A percentile compares a stretch with the other conserved stretches of the same genome.
Conservation (phyloP, 2,797 vertebrate genomes). For the Cirrhinus mrigala region DNA sequence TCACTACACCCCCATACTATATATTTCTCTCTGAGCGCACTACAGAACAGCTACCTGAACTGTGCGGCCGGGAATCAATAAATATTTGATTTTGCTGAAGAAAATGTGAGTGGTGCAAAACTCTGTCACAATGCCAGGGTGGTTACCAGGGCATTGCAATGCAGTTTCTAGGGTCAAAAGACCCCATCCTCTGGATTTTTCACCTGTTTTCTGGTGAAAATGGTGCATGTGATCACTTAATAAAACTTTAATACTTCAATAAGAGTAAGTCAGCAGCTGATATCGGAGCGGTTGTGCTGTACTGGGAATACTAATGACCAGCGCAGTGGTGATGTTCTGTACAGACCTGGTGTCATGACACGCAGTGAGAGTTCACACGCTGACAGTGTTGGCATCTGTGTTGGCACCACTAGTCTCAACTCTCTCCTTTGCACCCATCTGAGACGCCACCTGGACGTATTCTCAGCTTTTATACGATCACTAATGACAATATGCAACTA, state of each 20-base stretch:
- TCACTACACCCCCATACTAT: constrained; percentile 57
- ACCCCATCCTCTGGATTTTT: background rate
- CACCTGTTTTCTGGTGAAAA: background rate
- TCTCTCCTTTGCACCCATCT: constrained; percentile 54
- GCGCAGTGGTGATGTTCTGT: constrained; percentile 55
- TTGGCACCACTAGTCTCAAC: constrained; percentile 57
- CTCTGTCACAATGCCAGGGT: background rate
- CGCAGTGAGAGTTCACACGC: constrained; percentile 62
- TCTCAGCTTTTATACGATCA: background rate
- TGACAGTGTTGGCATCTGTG: constrained; percentile 43
- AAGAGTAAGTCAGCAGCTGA: background rate
- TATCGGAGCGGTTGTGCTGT: background rate
- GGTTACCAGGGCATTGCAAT: background rate
- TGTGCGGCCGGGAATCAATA: background rate
- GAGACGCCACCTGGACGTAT: constrained; percentile 31
- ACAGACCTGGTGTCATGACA: constrained; percentile 76
- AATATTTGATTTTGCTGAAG: background rate
- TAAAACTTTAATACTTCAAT: background rate
- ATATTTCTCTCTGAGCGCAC: constrained; percentile 46
- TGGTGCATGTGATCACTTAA: background rate
- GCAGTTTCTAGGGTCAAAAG: background rate
- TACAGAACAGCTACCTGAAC: constrained; percentile 23
- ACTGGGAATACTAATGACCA: constrained; percentile 62
- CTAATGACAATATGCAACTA: constrained; percentile 9
- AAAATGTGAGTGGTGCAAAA: constrained; percentile 19